These are phyloP conservation scores for Nylanderia fulva DNA, from an alignment of 1,140 invertebrate species.

Conservation along the genomic window DNA sequence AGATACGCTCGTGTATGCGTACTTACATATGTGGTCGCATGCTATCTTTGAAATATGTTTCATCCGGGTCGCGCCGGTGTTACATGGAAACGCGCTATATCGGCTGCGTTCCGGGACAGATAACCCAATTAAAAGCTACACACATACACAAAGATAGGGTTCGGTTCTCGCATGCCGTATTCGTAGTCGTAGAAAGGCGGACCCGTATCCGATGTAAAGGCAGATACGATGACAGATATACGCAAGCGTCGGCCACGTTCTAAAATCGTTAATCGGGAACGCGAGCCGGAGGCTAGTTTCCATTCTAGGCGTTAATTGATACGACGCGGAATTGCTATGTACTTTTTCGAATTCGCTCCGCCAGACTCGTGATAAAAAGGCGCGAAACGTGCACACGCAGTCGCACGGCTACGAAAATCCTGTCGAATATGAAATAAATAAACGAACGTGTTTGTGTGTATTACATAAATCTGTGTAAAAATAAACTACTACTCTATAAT, in stretches of 20 bases:
- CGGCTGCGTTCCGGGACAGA: conserved; percentile 64
- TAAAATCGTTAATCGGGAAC: conserved; percentile 59
- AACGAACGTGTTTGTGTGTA: background rate
- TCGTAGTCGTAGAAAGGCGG: conserved; percentile 20
- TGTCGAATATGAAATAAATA: background rate
- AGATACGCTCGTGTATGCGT: background rate
- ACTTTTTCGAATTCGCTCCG: background rate
- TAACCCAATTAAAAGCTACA: conserved; percentile 71
- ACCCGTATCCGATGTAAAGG: conserved; percentile 6
- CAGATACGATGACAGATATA: conserved; percentile 28
- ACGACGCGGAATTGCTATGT: background rate
- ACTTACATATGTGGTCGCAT: conserved; percentile 14
- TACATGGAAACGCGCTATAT: conserved; percentile 65
- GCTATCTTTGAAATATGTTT: conserved; percentile 68
- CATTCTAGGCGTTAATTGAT: conserved; percentile 49
- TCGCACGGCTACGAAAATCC: background rate
- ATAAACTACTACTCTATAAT: background rate
- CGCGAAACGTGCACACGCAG: background rate
- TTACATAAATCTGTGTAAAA: background rate
- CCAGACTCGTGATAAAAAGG: conserved; percentile 5
- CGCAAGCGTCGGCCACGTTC: conserved; percentile 2
- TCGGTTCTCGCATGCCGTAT: background rate
- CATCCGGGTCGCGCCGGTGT: conserved; percentile 53
- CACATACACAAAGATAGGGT: conserved; percentile 1
- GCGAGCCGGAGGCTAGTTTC: conserved; percentile 59